These are phyloP conservation scores for Tetramorium bicarinatum DNA, from an alignment of 2,888 invertebrate species.

Conservation along the genomic window DNA sequence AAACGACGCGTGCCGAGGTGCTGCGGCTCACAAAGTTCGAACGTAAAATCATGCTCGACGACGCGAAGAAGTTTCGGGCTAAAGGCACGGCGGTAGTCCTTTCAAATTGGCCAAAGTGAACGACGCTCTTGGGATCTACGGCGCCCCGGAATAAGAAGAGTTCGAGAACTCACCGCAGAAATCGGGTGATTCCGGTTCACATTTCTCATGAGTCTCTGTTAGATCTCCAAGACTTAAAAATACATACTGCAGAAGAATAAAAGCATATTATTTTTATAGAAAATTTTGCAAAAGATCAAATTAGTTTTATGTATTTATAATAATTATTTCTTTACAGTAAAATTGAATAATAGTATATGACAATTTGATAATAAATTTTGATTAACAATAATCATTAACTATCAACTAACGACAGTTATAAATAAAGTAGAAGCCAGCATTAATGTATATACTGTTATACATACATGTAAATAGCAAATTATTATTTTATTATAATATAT, in stretches of 20 bases:
- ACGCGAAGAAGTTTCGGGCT: slow-evolving; percentile 42
- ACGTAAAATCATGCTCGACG: slow-evolving; percentile 45
- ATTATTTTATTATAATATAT: slow-evolving; percentile 9
- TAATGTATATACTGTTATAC: neutral
- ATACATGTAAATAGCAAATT: neutral
- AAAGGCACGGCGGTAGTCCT: neutral
- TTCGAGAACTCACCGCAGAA: slow-evolving; percentile 16
- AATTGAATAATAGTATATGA: no score
- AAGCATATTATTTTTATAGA: neutral
- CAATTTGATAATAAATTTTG: neutral
- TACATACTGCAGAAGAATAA: slow-evolving; percentile 19
- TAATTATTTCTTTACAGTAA: neutral
- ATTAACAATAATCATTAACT: neutral
- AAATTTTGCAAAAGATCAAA: neutral
- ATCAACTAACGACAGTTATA: neutral
- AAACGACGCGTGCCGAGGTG: slow-evolving; percentile 42
- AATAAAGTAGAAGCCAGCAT: neutral
- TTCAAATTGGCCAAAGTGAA: slow-evolving; percentile 48
- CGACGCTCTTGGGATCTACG: slow-evolving; percentile 27
- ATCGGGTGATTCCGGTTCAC: slow-evolving; percentile 13
- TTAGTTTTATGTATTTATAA: neutral
- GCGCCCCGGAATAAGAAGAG: slow-evolving; percentile 23
- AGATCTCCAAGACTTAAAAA: neutral
- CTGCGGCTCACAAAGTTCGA: slow-evolving; percentile 36
- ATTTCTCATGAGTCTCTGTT: neutral